phyloP scores from a whole-genome alignment of 2,113 vertebrate species.

The Colaptes auratus region DNA sequence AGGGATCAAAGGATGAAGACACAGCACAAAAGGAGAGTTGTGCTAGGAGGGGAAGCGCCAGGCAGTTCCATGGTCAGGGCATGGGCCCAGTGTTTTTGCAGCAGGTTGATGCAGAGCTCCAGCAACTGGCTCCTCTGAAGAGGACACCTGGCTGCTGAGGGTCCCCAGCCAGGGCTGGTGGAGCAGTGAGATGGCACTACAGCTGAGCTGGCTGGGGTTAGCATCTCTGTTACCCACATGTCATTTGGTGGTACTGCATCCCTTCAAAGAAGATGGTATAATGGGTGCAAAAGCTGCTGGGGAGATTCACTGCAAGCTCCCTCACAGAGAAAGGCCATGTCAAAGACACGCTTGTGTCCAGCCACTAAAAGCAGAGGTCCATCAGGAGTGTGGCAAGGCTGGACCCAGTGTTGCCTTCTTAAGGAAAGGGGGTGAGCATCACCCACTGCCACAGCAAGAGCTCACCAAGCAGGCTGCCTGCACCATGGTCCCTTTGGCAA shows the following conservation, averaged over 20 bases:
- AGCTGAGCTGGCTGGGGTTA: accelerated
- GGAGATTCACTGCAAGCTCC: not conserved
- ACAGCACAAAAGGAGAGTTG: not conserved
- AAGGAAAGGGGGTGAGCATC: not conserved
- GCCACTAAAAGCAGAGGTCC: not conserved
- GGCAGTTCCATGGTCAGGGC: not conserved
- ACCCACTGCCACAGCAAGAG: accelerated
- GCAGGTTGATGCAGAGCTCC: not conserved
- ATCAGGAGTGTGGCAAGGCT: accelerated
- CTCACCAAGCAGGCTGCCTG: accelerated
- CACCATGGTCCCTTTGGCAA: accelerated
- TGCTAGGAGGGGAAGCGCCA: not conserved
- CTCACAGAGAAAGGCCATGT: accelerated
- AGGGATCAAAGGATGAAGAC: not conserved
- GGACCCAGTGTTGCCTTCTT: not conserved
- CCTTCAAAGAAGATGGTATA: not conserved
- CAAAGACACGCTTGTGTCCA: accelerated
- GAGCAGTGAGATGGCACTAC: accelerated
- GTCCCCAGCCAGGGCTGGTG: not conserved
- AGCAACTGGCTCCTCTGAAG: accelerated
- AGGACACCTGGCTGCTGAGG: not conserved
- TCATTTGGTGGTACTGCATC: not conserved
- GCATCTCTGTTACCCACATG: accelerated
- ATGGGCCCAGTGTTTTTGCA: not conserved
- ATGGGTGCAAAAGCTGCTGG: not conserved